phyloP scores from a whole-genome alignment of 2,113 vertebrate species.

The Azemiops feae region DNA sequence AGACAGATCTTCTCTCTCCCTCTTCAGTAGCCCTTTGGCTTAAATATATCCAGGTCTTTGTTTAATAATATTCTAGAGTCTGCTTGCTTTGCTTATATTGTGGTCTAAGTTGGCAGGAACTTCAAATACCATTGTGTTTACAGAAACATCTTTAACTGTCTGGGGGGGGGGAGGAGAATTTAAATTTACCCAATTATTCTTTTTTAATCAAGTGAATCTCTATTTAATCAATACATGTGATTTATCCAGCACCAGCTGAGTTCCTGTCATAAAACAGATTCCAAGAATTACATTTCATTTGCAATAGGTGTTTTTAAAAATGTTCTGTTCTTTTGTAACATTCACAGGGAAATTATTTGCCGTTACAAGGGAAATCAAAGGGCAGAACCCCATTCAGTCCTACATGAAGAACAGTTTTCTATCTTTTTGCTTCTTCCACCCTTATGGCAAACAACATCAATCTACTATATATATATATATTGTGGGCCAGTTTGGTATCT shows the following conservation, averaged over 20 bases:
- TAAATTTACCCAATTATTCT: not conserved
- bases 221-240: not conserved
- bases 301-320: not conserved
- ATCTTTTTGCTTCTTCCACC: not conserved
- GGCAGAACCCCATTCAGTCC: not conserved
- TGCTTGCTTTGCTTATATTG: not conserved
- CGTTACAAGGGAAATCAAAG: not conserved
- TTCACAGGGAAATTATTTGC: not conserved
- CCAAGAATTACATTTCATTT: not conserved
- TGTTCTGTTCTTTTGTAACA: not conserved
- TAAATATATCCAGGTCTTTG: conserved; percentile 14
- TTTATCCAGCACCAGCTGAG: not conserved
- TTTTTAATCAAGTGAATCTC: not conserved
- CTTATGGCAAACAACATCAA: not conserved
- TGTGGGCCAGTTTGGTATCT: not conserved
- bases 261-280: not conserved
- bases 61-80: conserved; percentile 2
- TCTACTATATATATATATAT: not conserved
- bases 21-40: not conserved
- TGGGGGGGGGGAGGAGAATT: not conserved
- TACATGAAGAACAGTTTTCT: too few relatives aligned
- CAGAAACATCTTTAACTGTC: not conserved
- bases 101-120: not conserved
- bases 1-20: conserved; percentile 7
- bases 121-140: not conserved